Base-by-base conservation (phyloP, 1,140 invertebrate genomes). In the Leptopilina boulardi region DNA sequence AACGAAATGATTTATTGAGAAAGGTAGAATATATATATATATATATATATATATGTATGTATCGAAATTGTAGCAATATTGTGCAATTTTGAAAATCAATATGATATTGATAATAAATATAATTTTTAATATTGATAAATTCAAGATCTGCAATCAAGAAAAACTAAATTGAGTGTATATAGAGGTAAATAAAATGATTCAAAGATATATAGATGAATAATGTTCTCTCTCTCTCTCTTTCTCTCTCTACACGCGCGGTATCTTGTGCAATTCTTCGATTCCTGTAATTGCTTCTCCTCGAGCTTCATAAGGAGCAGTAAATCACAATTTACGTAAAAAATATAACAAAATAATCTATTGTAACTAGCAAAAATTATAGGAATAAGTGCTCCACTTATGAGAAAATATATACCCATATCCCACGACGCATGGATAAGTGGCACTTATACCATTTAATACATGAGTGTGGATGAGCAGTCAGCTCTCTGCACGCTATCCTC, bases 381-480 rank as follows among this genome's bases (percentile, higher is more conserved):
- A 66, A 66, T 66, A 66, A 66, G 59, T 66, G 59, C 59, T 66
- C 59, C 59, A 66, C 59, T 66, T 66, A 66, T 66, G 59, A 66
- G 59, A 30, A 66, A 66, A 66, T 66, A 66, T 66, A 26, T 66
- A 66, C 59, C 59, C 26, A n/a, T n/a, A 66, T 66, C 59, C 23
- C 59, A 66, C 59, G 59, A 66, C 59, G 82, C 83, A 85, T 85
- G 82, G 84, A 78, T 85, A 86, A 86, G 84, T 86, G 84, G 84
- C 82, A 86, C 84, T 86, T 86, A 86, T 84, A 82, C 11, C 59
- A 66, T 83, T 85, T 86, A 86, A 86, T 86, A 86, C 82, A 80
- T 78, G 84, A 86, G 84, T 84, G 85, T 84, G 84, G 85, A 86
- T 86, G 85, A 86, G 83, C 82, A 80, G 83, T 86, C 85, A 83